Conservation (phyloP, 2,113 vertebrate species). For the Oncorhynchus tshawytscha region DNA sequence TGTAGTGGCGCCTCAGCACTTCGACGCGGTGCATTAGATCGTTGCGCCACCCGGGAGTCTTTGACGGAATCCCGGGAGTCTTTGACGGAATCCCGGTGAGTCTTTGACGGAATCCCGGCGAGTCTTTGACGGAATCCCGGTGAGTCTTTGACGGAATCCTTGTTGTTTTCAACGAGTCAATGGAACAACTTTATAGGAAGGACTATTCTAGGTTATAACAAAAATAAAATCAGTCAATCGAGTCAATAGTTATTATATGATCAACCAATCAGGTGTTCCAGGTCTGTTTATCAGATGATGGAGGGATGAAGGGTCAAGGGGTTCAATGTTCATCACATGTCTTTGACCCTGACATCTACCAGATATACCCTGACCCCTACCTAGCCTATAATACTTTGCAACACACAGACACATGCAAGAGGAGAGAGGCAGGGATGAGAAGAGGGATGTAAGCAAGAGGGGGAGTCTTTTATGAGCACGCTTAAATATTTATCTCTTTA, state of each 20-base stretch:
- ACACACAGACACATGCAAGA: conserved; percentile 14
- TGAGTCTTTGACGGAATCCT: too few species aligned
- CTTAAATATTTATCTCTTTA: conserved; percentile 58
- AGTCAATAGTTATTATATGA: neutral
- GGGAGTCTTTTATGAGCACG: conserved; percentile 43
- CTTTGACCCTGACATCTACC: conserved; percentile 14
- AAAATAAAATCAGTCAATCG: neutral
- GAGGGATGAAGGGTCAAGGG: neutral
- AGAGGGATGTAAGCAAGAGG: conserved; percentile 17
- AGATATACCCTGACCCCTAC: conserved; percentile 7
- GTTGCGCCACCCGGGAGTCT: too few species aligned
- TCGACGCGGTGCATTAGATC: too few species aligned
- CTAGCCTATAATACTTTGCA: conserved; percentile 12
- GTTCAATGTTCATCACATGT: neutral
- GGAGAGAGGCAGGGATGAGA: neutral
- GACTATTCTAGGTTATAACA: neutral
- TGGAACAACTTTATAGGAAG: too few species aligned
- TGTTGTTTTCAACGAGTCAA: too few species aligned
- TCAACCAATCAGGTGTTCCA: neutral
- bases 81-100: too few species aligned
- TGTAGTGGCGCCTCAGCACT: too few species aligned
- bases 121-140: too few species aligned
- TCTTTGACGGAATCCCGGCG: too few species aligned
- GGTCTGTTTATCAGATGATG: neutral
- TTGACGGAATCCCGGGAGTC: too few species aligned